Evolutionary conservation across 1,140 invertebrate species (phyloP).

Genomic region (Drosophila mauritiana): DNA sequence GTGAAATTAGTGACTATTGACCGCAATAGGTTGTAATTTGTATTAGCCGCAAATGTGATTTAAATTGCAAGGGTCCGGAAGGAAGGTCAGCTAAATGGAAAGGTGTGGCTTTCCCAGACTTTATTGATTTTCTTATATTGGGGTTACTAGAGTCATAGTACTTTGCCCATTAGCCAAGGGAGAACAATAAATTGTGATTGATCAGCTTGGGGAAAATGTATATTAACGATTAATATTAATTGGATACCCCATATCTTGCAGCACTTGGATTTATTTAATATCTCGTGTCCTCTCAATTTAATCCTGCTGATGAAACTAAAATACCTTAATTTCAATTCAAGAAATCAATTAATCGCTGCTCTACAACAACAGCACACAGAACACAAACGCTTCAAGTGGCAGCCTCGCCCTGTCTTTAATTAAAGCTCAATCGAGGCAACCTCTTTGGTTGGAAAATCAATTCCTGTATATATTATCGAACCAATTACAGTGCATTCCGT

Average conservation of each 20-base stretch:
- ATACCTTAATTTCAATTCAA: no score
- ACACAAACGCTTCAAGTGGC: slow-evolving; percentile 34
- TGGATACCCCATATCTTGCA: neutral
- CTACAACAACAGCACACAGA: neutral
- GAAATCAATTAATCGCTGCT: neutral
- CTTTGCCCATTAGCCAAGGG: slow-evolving; percentile 2
- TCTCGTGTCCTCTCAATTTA: no score
- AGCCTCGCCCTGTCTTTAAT: slow-evolving; percentile 50
- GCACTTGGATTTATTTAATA: no score
- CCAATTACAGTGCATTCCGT: slow-evolving; percentile 63
- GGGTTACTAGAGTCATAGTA: slow-evolving; percentile 11
- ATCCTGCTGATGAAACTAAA: no score
- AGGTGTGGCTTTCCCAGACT: slow-evolving; percentile 18
- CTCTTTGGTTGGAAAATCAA: slow-evolving; percentile 56
- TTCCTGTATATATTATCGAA: slow-evolving; percentile 76
- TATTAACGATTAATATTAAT: no score
- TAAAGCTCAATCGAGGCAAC: slow-evolving; percentile 51
- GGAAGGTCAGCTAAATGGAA: slow-evolving; percentile 1
- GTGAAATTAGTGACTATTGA: slow-evolving; percentile 54
- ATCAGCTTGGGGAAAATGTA: no score
- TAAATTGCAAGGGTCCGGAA: slow-evolving; percentile 61
- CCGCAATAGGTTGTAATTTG: slow-evolving; percentile 54
- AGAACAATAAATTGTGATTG: neutral
- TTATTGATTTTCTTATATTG: slow-evolving; percentile 38
- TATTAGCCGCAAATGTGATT: slow-evolving; percentile 67